Base-by-base conservation (phyloP, 2,797 vertebrate species). In the Hippoglossus hippoglossus region DNA sequence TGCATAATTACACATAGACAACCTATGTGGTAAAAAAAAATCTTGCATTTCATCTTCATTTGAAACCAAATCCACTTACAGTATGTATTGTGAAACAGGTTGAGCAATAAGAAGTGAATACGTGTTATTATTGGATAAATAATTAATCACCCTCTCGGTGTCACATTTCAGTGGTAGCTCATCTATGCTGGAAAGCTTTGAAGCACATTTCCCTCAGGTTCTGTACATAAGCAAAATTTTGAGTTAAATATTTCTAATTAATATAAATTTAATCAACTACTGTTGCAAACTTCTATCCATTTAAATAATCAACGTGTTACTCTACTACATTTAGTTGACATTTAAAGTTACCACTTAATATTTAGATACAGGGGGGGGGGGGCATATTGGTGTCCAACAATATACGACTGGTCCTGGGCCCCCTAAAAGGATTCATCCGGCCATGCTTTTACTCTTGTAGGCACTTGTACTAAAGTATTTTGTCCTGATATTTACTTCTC, bases 1-100 rank as follows among this genome's bases (percentile, higher is more conserved):
- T 69, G 58, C 50, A 67, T 44, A 24, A 63, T 56, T 63, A 53
- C 10, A 34, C 46, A 3, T 22, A 46, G 13, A 8, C 28, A 21
- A 21, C 18, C 21, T 63, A 11, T 15, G 15, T 47, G 39, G 31
- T 53, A 19, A 15, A 26, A 53, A 53, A 53, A 16, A 26, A 24
- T 16, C 36, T 41, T 19, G 18, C 12, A 44, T 7, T 58, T 21
- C 19, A 25, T 53, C 4, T 22, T 39, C 39, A 49, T 49, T 18
- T 39, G 50, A 2, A 0, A 28, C 7, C 10, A 49, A 46, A 51
- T 28, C 16, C 24, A 28, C 25, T 3, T 18, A 18, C 6, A 31
- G 28, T 10, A 6, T 6, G 15, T 4, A 34, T 15, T 65, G 15
- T 8, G n/a, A 21, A 36, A 57, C 55, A 57, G n/a, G 19, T 56